A percentile compares a stretch with the other conserved stretches of the same genome.
These are phyloP conservation scores for Callocephalon fimbriatum DNA, from an alignment of 2,113 vertebrate genomes.

Conservation along the genomic window DNA sequence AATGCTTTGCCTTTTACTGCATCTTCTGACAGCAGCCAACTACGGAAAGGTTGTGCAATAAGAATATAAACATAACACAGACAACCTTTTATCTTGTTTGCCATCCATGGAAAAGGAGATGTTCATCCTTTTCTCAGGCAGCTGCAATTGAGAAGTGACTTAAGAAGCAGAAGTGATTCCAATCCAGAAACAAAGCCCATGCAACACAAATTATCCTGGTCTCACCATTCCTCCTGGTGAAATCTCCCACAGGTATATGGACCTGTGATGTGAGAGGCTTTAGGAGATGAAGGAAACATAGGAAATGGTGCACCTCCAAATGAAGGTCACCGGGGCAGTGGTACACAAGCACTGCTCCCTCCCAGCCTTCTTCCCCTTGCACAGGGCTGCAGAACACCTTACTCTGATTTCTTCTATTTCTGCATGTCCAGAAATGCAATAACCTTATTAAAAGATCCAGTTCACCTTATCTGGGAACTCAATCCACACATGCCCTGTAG, in stretches of 20 bases:
- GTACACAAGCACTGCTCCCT: neutral
- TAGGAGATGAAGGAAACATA: neutral
- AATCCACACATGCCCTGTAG: neutral
- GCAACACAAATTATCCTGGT: neutral
- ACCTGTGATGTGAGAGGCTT: neutral
- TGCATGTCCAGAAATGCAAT: neutral
- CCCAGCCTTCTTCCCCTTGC: neutral
- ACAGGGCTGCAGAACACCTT: neutral
- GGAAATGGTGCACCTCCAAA: neutral
- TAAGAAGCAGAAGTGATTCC: neutral
- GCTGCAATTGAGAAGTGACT: neutral
- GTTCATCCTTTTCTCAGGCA: neutral
- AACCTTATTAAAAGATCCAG: neutral
- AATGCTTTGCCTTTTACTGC: neutral
- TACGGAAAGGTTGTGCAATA: neutral
- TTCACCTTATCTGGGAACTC: neutral
- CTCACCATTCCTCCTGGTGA: neutral
- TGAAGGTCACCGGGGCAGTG: neutral
- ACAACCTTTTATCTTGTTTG: neutral
- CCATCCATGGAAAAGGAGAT: neutral
- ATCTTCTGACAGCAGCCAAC: neutral
- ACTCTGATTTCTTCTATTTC: neutral
- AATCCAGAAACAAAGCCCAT: neutral
- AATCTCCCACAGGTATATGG: rapidly evolving
- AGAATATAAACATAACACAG: neutral